Percentiles rank a stretch among this genome's conserved stretches.
Conservation (phyloP, 2,113 vertebrate genomes). For the Epinephelus cyanopodus region DNA sequence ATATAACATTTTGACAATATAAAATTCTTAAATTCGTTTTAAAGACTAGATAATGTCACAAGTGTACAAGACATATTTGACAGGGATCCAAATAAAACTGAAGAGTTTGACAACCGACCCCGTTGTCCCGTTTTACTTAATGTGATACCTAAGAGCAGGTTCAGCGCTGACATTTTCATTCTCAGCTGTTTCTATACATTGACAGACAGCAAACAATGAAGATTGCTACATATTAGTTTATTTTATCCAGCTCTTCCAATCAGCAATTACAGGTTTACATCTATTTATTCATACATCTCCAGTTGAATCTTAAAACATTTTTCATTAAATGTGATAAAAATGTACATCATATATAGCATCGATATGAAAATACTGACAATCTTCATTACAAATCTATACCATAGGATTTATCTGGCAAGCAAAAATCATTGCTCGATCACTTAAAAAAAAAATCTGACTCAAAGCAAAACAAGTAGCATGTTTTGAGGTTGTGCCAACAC, state of each 20-base stretch:
- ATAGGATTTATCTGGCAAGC: conserved; percentile 83
- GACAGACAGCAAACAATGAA: conserved; percentile 5
- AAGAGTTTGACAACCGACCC: too few species aligned
- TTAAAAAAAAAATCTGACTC: conserved; percentile 37
- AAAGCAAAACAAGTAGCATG: conserved; percentile 64
- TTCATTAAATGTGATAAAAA: conserved; percentile 83
- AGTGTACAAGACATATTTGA: too few species aligned
- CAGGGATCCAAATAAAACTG: too few species aligned
- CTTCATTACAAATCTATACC: conserved; percentile 87
- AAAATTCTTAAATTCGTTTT: too few species aligned
- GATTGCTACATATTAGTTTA: conserved; percentile 84
- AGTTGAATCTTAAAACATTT: conserved; percentile 75
- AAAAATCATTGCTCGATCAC: conserved; percentile 78
- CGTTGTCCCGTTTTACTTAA: neutral
- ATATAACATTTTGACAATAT: too few species aligned
- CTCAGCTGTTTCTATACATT: neutral
- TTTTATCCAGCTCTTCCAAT: conserved; percentile 81
- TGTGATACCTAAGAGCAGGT: neutral
- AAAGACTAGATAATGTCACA: too few species aligned
- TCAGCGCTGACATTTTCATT: neutral
- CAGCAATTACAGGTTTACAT: conserved; percentile 78
- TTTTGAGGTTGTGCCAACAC: conserved; percentile 66
- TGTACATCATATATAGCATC: conserved; percentile 81
- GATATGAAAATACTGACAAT: conserved; percentile 88
- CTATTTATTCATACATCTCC: conserved; percentile 73